Evolutionary conservation across 2,797 vertebrate species (phyloP).

Genomic region (Amniataba percoides): DNA sequence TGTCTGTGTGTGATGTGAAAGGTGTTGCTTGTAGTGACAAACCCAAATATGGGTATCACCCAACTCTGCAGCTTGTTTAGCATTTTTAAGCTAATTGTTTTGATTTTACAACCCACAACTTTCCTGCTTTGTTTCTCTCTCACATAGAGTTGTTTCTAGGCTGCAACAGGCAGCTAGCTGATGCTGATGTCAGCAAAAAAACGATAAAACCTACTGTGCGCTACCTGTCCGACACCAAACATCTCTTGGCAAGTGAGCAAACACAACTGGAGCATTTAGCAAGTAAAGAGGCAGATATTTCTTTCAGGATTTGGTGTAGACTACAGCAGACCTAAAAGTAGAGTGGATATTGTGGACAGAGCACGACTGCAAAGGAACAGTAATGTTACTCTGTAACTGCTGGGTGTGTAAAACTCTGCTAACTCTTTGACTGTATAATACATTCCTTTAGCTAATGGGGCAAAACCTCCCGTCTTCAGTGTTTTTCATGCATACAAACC

Average conservation of each 20-base stretch:
- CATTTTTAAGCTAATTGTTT: slow-evolving; percentile 5
- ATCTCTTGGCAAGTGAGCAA: neutral
- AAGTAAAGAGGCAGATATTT: neutral
- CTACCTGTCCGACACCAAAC: neutral
- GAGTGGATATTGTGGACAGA: neutral
- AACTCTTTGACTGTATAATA: neutral
- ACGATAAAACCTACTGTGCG: neutral
- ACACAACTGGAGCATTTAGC: neutral
- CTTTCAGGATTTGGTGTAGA: neutral
- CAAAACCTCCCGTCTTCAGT: neutral
- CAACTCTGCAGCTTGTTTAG: neutral
- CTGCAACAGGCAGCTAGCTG: no score
- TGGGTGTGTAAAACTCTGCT: neutral
- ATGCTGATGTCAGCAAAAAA: neutral
- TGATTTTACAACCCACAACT: neutral
- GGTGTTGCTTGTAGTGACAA: neutral
- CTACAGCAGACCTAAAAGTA: neutral
- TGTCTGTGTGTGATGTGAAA: neutral
- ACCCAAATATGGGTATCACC: neutral
- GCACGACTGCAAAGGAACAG: neutral
- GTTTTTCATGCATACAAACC: neutral
- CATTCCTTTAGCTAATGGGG: neutral
- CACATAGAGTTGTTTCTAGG: neutral
- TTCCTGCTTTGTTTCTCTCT: neutral
- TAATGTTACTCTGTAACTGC: neutral